Base-by-base conservation (phyloP, 2,797 vertebrate species). In the Takifugu ocellatus region DNA sequence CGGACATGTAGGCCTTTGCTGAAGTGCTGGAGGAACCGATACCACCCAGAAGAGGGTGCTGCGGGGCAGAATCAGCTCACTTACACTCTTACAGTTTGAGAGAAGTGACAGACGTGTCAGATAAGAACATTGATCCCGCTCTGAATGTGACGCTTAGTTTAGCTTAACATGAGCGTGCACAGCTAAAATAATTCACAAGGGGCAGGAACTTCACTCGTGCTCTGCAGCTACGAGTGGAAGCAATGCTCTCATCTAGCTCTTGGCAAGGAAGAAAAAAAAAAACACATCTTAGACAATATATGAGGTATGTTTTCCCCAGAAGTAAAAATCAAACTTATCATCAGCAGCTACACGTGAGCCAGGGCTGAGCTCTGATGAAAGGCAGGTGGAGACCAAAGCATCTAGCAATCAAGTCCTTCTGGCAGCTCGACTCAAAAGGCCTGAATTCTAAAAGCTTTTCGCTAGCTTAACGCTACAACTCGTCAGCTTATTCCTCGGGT, bases 391-490 rank as follows among this genome's bases (percentile, higher is more conserved):
- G 50, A 61, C 49, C 62, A 25, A 25, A 21, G 44, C 16, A n/a
- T 45, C 44, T n/a, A 45, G 7, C 1, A 10, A 7, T 7, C 7
- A 14, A 17, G 44, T 1, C 44, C 16, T 39, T 7, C 53, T 56
- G 54, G 53, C 46, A 44, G 21, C 54, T 17, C 9, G 8, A 62
- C 56, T 57, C 58, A 0, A 56, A 17, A 56, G 49, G 59, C 50
- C 54, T 66, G 64, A 51, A 61, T 61, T 72, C 54, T 61, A 56
- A 69, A 71, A 63, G 70, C 55, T 56, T 49, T 60, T 29, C 45
- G 29, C 57, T 72, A 55, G 45, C 26, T 56, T 56, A 52, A 59
- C 36, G 63, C 72, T 68, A 75, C 55, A 25, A 54, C 55, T 12
- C 53, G 10, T 66, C 17, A 57, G 49, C 64, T 74, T 16, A 8